Conservation (phyloP, 2,888 invertebrate genomes). For the Idaea straminata region DNA sequence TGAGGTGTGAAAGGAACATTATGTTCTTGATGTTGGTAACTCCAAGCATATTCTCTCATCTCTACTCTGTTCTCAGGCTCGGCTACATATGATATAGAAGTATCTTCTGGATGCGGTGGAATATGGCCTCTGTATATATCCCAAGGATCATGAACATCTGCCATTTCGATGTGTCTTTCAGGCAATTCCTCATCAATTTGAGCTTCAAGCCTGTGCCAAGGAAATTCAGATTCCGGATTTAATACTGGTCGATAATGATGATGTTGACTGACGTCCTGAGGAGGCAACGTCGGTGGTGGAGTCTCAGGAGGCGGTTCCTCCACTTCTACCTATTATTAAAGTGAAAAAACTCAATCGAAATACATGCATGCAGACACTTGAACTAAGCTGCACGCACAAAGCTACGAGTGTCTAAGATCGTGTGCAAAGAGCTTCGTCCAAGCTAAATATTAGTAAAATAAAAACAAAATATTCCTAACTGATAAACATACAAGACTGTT, state of each 20-base stretch:
- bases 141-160: conserved; percentile 85
- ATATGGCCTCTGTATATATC: conserved; percentile 82
- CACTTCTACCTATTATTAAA: conserved; percentile 73
- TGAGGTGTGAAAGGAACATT: conserved; percentile 14
- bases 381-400: conserved; percentile 63
- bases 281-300: conserved; percentile 48
- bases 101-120: conserved; percentile 48
- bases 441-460: conserved; percentile 48
- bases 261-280: conserved; percentile 50
- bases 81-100: conserved; percentile 27
- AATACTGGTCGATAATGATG: conserved; percentile 55
- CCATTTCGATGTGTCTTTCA: conserved; percentile 44
- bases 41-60: conserved; percentile 61
- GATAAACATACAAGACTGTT: conserved; percentile 56
- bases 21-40: conserved; percentile 41
- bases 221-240: conserved; percentile 69
- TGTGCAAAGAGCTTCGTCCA: conserved; percentile 69
- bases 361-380: conserved; percentile 69
- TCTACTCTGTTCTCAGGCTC: conserved; percentile 47
- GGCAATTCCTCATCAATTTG: conserved; percentile 43
- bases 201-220: conserved; percentile 68
- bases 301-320: conserved; percentile 40
- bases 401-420: conserved; percentile 26
- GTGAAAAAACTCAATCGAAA: conserved; percentile 66
- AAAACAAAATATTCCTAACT: conserved; percentile 12